Conservation (phyloP, 2,888 invertebrate species). For the Resseliella maxima region DNA sequence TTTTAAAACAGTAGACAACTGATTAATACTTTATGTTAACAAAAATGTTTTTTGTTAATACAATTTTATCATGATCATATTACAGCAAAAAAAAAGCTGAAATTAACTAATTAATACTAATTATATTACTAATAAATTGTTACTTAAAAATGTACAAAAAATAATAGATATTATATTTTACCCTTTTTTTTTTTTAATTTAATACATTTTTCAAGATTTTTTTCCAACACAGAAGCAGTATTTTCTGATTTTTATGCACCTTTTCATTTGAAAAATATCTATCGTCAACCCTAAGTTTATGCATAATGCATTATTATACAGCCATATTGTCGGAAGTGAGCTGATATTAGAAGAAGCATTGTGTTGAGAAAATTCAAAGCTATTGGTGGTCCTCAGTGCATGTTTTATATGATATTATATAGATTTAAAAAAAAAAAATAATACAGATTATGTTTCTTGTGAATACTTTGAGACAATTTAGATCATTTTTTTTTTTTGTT, state of each 20-base stretch:
- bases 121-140: too few species aligned
- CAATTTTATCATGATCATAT: too few species aligned
- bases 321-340: background rate
- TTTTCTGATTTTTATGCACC: slow-evolving; percentile 9
- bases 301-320: background rate
- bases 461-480: too few species aligned
- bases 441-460: background rate
- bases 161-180: background rate
- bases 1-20: background rate
- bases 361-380: background rate
- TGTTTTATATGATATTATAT: background rate
- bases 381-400: background rate
- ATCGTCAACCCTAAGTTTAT: background rate
- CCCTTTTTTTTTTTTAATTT: background rate
- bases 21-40: background rate
- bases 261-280: background rate
- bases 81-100: background rate
- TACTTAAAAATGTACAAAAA: background rate
- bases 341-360: background rate
- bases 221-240: background rate
- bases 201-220: background rate
- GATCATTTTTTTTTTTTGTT: too few species aligned
- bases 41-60: too few species aligned
- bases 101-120: too few species aligned
- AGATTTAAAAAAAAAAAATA: background rate